A percentile compares a stretch with the other conserved stretches of the same genome.
Conservation (phyloP, 2,113 vertebrate genomes). For the Stegostoma tigrinum region DNA sequence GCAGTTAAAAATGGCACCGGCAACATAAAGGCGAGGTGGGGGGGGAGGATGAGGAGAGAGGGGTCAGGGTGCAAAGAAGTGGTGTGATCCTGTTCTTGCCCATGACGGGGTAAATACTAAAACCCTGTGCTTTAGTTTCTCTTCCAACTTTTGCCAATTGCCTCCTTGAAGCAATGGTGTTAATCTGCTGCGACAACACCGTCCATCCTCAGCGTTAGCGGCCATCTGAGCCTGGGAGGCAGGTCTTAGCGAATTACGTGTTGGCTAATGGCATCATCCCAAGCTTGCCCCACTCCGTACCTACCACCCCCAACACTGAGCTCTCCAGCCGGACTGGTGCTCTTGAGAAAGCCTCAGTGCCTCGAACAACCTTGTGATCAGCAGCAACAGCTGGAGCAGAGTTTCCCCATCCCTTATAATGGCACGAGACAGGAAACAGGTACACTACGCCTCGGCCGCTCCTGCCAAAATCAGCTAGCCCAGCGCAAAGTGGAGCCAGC, state of each 20-base stretch:
- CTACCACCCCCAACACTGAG: not conserved
- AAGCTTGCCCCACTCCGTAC: not conserved
- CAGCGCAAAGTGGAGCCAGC: too few species aligned
- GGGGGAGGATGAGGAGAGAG: too few species aligned
- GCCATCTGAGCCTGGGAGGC: not conserved
- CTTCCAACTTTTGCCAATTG: not conserved
- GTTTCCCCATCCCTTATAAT: not conserved
- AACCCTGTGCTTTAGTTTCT: not conserved
- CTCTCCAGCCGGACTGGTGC: not conserved
- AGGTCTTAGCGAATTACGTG: not conserved
- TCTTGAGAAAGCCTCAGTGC: not conserved
- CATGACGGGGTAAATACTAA: too few species aligned
- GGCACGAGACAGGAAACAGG: not conserved
- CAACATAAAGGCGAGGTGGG: too few species aligned
- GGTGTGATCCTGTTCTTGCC: too few species aligned
- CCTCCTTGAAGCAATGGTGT: not conserved
- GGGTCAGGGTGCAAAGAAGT: too few species aligned
- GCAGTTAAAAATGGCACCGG: too few species aligned
- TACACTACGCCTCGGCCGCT: not conserved
- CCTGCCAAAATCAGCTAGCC: not conserved
- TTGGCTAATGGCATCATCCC: not conserved
- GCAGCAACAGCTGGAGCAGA: not conserved
- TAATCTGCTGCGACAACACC: not conserved
- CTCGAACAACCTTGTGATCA: not conserved
- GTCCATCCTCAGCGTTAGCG: not conserved